Evolutionary conservation across 2,888 invertebrate genomes (phyloP).

Genomic region (Macaria notata): DNA sequence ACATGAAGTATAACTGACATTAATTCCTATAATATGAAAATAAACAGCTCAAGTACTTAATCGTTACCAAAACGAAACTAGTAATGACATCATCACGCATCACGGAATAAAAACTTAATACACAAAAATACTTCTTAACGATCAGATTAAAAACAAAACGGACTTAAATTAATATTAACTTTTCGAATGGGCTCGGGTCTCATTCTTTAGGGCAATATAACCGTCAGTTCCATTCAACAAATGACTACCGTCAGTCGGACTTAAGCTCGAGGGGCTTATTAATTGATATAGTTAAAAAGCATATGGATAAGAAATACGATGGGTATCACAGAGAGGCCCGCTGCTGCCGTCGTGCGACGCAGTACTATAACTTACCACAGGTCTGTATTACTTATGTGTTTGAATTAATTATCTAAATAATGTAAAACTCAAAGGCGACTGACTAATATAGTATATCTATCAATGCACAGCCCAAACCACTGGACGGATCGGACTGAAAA

Average conservation of each 20-base stretch:
- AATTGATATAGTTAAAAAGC: conserved; percentile 62
- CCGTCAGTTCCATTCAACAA: conserved; percentile 50
- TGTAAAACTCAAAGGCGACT: no score
- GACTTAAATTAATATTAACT: conserved; percentile 32
- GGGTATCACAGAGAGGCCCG: conserved; percentile 56
- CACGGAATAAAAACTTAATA: conserved; percentile 4
- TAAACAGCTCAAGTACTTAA: no score
- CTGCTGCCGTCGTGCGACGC: not conserved
- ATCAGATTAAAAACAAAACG: conserved; percentile 12
- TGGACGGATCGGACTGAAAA: no score
- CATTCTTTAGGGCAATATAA: conserved; percentile 47
- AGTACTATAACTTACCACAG: conserved; percentile 4
- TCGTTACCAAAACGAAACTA: no score
- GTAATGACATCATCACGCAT: conserved; percentile 5
- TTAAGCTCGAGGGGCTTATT: conserved; percentile 48
- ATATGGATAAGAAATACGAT: conserved; percentile 45
- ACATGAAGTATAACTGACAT: no score
- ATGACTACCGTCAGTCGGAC: conserved; percentile 58
- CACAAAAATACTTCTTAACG: conserved; percentile 4
- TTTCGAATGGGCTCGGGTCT: conserved; percentile 27
- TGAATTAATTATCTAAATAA: no score
- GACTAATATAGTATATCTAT: no score
- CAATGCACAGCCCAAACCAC: no score
- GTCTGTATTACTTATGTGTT: no score
- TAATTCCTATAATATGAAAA: no score